A percentile compares a stretch with the other conserved stretches of the same genome.
phyloP scores from a whole-genome alignment of 53 echinoderm and acorn worm species.

The Antedon mediterranea region DNA sequence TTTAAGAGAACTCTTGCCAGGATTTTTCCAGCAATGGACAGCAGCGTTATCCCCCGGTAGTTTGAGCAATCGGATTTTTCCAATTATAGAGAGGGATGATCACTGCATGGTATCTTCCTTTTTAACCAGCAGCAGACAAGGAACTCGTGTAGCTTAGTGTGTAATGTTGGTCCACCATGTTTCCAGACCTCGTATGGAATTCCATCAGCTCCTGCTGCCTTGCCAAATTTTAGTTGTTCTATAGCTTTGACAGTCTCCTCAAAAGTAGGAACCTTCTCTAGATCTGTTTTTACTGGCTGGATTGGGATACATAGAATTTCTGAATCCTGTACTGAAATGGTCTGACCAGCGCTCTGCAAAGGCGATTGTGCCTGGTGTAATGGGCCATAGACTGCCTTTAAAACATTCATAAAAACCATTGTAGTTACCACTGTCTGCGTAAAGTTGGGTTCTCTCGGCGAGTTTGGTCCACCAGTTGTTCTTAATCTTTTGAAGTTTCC shows the following conservation, averaged over 20 bases:
- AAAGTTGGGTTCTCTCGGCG: not conserved
- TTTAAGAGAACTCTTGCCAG: conserved; percentile 6
- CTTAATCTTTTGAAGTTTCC: not conserved
- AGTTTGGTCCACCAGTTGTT: conserved; percentile 18
- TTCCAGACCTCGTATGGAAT: conserved; percentile 3
- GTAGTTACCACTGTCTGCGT: not conserved
- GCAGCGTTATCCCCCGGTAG: conserved; percentile 4
- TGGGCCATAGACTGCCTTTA: conserved; percentile 17
- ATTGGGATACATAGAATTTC: not conserved
- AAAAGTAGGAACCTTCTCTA: conserved; percentile 12
- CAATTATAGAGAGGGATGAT: not conserved
- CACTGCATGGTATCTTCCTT: not conserved
- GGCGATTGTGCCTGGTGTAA: not conserved
- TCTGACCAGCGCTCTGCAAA: not conserved
- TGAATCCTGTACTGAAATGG: not conserved
- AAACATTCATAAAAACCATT: not conserved
- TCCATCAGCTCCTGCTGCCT: conserved; percentile 18
- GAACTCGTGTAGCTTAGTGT: not conserved
- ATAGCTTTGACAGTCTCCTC: conserved; percentile 1
- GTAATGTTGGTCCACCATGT: not conserved
- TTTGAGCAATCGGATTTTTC: not conserved
- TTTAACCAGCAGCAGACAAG: not conserved
- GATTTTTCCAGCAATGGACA: conserved; percentile 3
- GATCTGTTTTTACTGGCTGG: conserved; percentile 1
- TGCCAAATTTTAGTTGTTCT: conserved; percentile 15